Percentiles rank a stretch among this genome's conserved stretches.
phyloP scores from a whole-genome alignment of 2,888 invertebrate genomes.

The Callimorpha dominula region DNA sequence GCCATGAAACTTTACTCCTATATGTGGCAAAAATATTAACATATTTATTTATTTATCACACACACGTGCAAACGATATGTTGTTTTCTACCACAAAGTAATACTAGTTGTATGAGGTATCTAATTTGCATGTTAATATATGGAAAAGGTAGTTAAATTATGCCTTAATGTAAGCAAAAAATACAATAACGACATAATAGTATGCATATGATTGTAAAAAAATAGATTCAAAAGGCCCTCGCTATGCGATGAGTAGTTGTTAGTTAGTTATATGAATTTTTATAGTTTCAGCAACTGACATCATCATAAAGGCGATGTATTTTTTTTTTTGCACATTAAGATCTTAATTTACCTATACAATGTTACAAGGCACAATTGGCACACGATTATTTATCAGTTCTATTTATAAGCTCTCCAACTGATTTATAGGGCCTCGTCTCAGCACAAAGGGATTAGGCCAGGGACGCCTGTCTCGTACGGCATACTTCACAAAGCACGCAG shows the following conservation, averaged over 20 bases:
- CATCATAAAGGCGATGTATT: too few relatives aligned
- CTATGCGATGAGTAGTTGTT: background rate
- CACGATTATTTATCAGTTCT: too few relatives aligned
- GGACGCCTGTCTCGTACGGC: too few relatives aligned
- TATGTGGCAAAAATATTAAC: constrained; percentile 6
- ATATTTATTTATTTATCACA: background rate
- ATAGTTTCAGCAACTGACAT: too few relatives aligned
- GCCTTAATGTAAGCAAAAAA: constrained; percentile 28
- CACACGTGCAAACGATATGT: constrained; percentile 1
- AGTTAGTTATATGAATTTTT: background rate
- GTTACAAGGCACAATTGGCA: too few relatives aligned
- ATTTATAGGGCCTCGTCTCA: too few relatives aligned
- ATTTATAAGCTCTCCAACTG: too few relatives aligned
- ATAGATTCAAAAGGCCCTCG: background rate
- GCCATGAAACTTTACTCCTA: background rate
- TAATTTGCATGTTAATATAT: constrained; percentile 17
- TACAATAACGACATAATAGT: constrained; percentile 4
- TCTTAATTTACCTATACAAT: too few relatives aligned
- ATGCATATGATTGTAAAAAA: background rate
- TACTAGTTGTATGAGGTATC: background rate
- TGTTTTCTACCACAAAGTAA: constrained; percentile 4
- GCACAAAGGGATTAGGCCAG: too few relatives aligned
- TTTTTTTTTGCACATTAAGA: too few relatives aligned
- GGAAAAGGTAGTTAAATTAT: constrained; percentile 13
- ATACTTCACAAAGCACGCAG: too few relatives aligned